Evolutionary conservation across 2,113 vertebrate species (phyloP), one percentile per base, ranked within the genome.

Genomic region (Pimephales promelas): DNA sequence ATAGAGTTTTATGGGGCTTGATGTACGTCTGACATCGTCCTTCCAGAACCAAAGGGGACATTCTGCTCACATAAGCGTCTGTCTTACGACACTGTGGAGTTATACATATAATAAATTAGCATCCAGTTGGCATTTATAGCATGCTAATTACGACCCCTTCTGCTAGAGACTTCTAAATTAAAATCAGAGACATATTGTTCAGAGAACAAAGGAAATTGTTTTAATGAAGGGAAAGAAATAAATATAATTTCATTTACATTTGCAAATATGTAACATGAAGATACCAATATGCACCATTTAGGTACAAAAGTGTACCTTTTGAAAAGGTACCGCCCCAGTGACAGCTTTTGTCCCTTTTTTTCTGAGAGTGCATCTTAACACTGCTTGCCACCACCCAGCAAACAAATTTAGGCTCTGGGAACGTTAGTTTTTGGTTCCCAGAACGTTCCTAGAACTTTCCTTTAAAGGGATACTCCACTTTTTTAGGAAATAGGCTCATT

Each of bases 31-130:
- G 74, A 66, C 88, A 86, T 91, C 86, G 82, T 89, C 87, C 85
- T 81, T 82, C 45, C 78, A 76, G 86, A 90, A 90, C 70, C 91
- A 88, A 72, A 84, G 80, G 43, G 71, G 49, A 89, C 83, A 85
- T 89, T 90, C 88, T 80, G 86, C 87, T 89, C 90, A 93, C 88
- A 90, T 90, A 86, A 84, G 84, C 86, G 80, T 87, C 89, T 83
- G 86, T 89, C 87, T 90, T 90, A 91, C 92, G 92, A 93, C 90
- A 86, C 73, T 77, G 76, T 56, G 52, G 85, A 85, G 91, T 90
- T 91, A 91, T 90, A 89, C 86, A 76, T 81, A 76, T 90, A 87
- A 87, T 88, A 92, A 91, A 94, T 92, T 87, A 93, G 89, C 87
- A 91, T 93, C 89, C 28, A 88, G 85, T 89, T 88, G 88, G 89